A percentile compares a stretch with the other conserved stretches of the same genome.
Conservation (phyloP, 64 coral and sea anemone species). For the Montipora capricornis region DNA sequence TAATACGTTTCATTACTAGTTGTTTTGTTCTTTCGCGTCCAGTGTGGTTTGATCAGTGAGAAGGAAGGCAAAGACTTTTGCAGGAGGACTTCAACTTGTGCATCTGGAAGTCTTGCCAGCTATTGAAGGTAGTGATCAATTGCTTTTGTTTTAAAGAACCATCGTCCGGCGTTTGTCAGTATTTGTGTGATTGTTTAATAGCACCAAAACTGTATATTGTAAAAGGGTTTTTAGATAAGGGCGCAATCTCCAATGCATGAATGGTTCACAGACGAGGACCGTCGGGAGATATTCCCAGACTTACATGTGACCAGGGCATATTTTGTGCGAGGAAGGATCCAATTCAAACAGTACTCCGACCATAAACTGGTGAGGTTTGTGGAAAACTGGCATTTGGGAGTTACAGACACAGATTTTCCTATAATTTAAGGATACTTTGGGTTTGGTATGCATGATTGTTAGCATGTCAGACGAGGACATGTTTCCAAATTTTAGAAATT, state of each 20-base stretch:
- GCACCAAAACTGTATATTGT: background rate
- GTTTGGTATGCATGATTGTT: too few relatives aligned
- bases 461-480: too few relatives aligned
- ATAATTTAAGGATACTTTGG: background rate
- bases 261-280: background rate
- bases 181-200: constrained; percentile 1
- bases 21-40: background rate
- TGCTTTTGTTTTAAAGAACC: background rate
- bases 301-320: too few relatives aligned
- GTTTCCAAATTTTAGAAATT: background rate
- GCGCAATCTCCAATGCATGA: background rate
- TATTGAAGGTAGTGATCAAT: background rate
- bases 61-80: background rate
- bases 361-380: too few relatives aligned
- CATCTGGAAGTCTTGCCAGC: background rate
- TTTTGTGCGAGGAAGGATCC: too few relatives aligned
- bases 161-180: background rate
- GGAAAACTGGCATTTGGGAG: background rate
- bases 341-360: too few relatives aligned
- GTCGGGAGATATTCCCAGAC: too few relatives aligned
- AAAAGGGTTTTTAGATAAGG: background rate
- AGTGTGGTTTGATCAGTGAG: background rate
- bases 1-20: background rate
- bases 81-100: background rate
- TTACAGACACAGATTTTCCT: background rate